phyloP scores from a whole-genome alignment of 2,888 invertebrate species.

The Oligia strigilis region DNA sequence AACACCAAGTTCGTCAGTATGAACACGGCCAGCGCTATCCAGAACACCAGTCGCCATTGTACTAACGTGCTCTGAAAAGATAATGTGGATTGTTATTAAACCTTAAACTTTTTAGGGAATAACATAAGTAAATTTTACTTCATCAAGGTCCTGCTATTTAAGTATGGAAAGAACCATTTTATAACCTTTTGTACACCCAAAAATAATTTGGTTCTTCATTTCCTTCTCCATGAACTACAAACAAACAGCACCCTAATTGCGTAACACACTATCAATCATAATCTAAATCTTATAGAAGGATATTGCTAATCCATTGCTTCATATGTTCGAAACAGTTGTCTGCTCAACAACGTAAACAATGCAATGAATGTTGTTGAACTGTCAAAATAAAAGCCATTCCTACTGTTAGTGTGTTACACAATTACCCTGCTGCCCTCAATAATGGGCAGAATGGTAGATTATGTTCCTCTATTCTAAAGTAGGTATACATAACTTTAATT shows the following conservation, averaged over 20 bases:
- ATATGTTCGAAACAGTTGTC: too few relatives aligned
- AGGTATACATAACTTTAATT: conserved; percentile 14
- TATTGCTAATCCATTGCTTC: too few relatives aligned
- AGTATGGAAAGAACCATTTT: background rate
- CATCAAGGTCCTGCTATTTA: background rate
- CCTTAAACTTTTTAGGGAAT: background rate
- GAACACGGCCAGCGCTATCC: conserved; percentile 94
- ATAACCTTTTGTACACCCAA: background rate
- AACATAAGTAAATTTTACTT: background rate
- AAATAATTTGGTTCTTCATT: background rate
- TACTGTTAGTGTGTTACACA: too few relatives aligned
- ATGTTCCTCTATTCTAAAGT: conserved; percentile 9
- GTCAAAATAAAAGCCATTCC: too few relatives aligned
- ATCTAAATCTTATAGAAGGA: too few relatives aligned
- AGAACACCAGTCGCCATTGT: conserved; percentile 95
- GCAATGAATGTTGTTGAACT: too few relatives aligned
- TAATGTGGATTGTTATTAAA: conserved; percentile 11
- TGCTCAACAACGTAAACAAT: too few relatives aligned
- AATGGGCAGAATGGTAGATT: background rate
- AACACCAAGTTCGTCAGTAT: conserved; percentile 93
- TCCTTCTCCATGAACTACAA: too few relatives aligned
- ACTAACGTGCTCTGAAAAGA: conserved; percentile 89
- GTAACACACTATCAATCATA: too few relatives aligned
- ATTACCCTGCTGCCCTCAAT: background rate
- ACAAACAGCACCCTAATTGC: too few relatives aligned